phyloP scores from a whole-genome alignment of 2,888 invertebrate genomes.

The Oithona nana region DNA sequence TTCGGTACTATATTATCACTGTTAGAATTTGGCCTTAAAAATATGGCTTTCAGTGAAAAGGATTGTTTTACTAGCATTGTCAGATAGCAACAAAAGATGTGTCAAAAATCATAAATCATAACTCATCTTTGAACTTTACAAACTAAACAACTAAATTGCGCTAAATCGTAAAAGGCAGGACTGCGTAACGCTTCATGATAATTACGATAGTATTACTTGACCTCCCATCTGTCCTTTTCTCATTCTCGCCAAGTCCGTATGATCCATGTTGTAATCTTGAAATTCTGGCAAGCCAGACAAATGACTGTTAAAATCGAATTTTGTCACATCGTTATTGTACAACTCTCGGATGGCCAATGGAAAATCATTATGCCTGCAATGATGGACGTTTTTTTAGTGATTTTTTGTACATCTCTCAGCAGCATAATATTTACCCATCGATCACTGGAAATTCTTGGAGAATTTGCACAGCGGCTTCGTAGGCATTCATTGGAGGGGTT shows the following conservation, averaged over 20 bases:
- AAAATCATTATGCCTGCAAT: conserved; percentile 21
- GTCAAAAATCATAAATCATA: no score
- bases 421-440: not conserved
- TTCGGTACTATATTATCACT: no score
- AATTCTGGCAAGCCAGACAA: not conserved
- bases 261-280: conserved; percentile 18
- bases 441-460: not conserved
- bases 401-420: no score
- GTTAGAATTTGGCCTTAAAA: no score
- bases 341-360: conserved; percentile 18
- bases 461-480: not conserved
- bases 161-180: no score
- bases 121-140: no score
- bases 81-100: no score
- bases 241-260: conserved; percentile 28
- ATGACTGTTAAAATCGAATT: conserved; percentile 18
- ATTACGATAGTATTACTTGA: conserved; percentile 21
- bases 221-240: conserved; percentile 26
- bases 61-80: no score
- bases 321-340: conserved; percentile 18
- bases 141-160: no score
- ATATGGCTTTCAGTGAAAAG: no score
- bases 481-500: not conserved
- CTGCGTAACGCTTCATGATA: no score
- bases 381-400: no score